phyloP scores from a whole-genome alignment of 2,113 vertebrate species.

The Emydocephalus ijimae region DNA sequence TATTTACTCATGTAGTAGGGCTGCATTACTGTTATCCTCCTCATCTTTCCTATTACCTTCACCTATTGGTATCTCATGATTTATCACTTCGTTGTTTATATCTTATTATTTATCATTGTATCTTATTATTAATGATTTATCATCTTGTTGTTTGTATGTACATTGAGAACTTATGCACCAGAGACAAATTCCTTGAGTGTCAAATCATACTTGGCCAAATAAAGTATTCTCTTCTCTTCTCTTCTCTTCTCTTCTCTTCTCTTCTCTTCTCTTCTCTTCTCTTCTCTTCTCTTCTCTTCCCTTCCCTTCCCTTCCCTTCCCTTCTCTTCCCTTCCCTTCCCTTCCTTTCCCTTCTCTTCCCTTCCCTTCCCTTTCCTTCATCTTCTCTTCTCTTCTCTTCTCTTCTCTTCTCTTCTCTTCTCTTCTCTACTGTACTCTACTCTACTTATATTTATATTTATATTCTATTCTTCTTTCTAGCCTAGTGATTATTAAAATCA shows the following conservation, averaged over 20 bases:
- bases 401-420: no score
- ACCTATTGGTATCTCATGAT: not conserved
- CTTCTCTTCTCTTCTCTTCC: no score
- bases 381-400: no score
- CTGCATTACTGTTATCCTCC: not conserved
- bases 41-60: not conserved
- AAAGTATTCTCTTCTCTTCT: not conserved
- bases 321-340: no score
- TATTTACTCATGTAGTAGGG: not conserved
- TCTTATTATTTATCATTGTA: not conserved
- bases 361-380: no score
- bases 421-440: no score
- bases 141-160: not conserved
- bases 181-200: not conserved
- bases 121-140: not conserved
- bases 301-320: no score
- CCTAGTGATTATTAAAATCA: not conserved
- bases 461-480: not conserved
- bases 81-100: not conserved
- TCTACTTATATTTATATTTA: not conserved
- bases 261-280: no score
- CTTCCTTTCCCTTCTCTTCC: no score
- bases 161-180: not conserved
- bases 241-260: no score
- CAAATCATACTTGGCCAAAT: not conserved